These are phyloP conservation scores for Rhinopomastus cyanomelas DNA, from an alignment of 2,113 vertebrate genomes.

Conservation along the genomic window DNA sequence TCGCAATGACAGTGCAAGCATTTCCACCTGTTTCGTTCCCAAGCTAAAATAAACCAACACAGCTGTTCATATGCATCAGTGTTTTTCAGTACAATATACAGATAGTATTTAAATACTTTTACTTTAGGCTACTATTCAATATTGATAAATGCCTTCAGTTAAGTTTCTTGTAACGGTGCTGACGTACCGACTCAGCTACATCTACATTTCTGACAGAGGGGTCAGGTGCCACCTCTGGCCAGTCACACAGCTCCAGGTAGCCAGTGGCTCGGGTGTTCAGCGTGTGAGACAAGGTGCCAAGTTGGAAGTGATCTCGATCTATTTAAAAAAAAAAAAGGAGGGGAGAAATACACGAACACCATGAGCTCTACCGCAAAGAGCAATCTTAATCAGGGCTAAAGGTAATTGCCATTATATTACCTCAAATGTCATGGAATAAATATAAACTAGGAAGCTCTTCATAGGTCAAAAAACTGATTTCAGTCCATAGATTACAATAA, in stretches of 20 bases:
- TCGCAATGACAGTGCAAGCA: neutral
- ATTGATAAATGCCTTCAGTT: neutral
- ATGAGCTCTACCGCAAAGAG: conserved; percentile 68
- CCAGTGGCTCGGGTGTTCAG: conserved; percentile 87
- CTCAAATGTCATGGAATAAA: conserved; percentile 85
- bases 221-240: conserved; percentile 91
- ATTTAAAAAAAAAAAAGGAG: conserved; percentile 45
- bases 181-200: conserved; percentile 84
- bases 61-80: neutral
- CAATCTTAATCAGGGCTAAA: conserved; percentile 76
- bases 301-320: conserved; percentile 95
- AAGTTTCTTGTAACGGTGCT: conserved; percentile 57
- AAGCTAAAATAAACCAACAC: neutral
- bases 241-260: conserved; percentile 93
- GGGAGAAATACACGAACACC: conserved; percentile 69
- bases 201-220: conserved; percentile 92
- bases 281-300: conserved; percentile 94
- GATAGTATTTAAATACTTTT: neutral
- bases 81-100: neutral
- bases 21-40: neutral
- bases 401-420: conserved; percentile 83
- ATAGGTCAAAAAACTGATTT: conserved; percentile 83
- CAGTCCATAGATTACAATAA: conserved; percentile 86
- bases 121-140: neutral
- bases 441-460: conserved; percentile 83